Evolutionary conservation across 2,888 invertebrate species (phyloP).

Genomic region (Tachina grossa): DNA sequence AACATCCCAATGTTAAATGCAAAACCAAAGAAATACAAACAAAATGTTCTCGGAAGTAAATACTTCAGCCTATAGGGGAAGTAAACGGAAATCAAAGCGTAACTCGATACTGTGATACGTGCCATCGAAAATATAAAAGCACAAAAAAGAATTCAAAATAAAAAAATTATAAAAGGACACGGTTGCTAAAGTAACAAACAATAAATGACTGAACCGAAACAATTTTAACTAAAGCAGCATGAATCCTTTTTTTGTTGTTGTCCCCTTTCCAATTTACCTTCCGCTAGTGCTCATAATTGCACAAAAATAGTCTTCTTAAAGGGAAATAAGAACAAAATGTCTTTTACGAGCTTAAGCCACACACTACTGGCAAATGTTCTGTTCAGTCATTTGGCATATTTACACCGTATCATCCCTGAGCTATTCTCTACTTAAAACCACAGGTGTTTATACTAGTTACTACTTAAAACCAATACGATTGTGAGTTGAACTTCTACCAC

Average conservation of each 20-base stretch:
- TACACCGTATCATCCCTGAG: constrained; percentile 60
- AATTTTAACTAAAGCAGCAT: constrained; percentile 56
- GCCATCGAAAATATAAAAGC: constrained; percentile 72
- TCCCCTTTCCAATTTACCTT: constrained; percentile 50
- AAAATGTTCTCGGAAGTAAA: constrained; percentile 62
- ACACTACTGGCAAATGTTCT: constrained; percentile 39
- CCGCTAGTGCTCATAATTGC: constrained; percentile 67
- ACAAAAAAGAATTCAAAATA: not conserved
- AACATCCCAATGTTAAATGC: constrained; percentile 57
- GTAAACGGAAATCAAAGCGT: constrained; percentile 79
- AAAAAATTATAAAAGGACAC: constrained; percentile 19
- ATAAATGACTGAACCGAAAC: constrained; percentile 36
- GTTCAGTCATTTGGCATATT: constrained; percentile 57
- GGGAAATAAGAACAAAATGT: constrained; percentile 29
- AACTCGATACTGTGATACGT: constrained; percentile 83
- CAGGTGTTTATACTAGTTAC: constrained; percentile 60
- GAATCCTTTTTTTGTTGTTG: constrained; percentile 58
- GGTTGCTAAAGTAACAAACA: constrained; percentile 59
- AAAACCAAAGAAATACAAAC: constrained; percentile 39
- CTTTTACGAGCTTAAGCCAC: constrained; percentile 25
- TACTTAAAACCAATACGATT: constrained; percentile 40
- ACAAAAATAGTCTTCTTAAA: constrained; percentile 31
- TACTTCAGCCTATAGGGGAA: constrained; percentile 68
- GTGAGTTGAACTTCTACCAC: constrained; percentile 12
- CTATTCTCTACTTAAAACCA: constrained; percentile 48